Conservation (phyloP, 2,888 invertebrate species). For the Sialis fuliginosa region DNA sequence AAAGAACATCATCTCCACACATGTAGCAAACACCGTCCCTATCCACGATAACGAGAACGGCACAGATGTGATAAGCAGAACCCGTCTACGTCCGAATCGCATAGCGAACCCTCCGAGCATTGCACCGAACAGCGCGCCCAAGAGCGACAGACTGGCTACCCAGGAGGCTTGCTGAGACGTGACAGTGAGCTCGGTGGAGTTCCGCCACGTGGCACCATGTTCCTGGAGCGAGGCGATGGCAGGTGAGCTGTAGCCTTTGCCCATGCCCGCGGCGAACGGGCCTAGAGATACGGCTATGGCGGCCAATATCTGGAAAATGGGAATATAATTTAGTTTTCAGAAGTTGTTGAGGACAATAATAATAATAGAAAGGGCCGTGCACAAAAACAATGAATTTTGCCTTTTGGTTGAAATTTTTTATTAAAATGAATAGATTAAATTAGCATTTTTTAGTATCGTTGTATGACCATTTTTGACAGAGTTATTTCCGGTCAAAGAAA, state of each 20-base stretch:
- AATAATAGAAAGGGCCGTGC: too few relatives aligned
- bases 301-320: slow-evolving; percentile 46
- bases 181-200: slow-evolving; percentile 43
- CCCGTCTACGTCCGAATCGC: slow-evolving; percentile 50
- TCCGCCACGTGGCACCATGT: slow-evolving; percentile 17
- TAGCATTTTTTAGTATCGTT: too few relatives aligned
- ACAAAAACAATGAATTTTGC: neutral
- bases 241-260: slow-evolving; percentile 69
- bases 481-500: too few relatives aligned
- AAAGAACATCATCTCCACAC: slow-evolving; percentile 62
- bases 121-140: slow-evolving; percentile 66
- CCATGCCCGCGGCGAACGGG: slow-evolving; percentile 60
- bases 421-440: too few relatives aligned
- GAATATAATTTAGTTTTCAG: slow-evolving; percentile 1
- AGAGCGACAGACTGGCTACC: slow-evolving; percentile 62
- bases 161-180: slow-evolving; percentile 62
- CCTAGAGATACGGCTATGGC: slow-evolving; percentile 64
- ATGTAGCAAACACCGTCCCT: slow-evolving; percentile 58
- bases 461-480: too few relatives aligned
- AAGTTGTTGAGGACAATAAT: too few relatives aligned
- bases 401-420: too few relatives aligned
- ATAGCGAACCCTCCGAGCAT: slow-evolving; percentile 63
- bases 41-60: slow-evolving; percentile 70
- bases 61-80: slow-evolving; percentile 51
- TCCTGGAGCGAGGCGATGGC: slow-evolving; percentile 56